These are phyloP conservation scores for Genyomyrus donnyi DNA, from an alignment of 2,113 vertebrate species.

Conservation along the genomic window DNA sequence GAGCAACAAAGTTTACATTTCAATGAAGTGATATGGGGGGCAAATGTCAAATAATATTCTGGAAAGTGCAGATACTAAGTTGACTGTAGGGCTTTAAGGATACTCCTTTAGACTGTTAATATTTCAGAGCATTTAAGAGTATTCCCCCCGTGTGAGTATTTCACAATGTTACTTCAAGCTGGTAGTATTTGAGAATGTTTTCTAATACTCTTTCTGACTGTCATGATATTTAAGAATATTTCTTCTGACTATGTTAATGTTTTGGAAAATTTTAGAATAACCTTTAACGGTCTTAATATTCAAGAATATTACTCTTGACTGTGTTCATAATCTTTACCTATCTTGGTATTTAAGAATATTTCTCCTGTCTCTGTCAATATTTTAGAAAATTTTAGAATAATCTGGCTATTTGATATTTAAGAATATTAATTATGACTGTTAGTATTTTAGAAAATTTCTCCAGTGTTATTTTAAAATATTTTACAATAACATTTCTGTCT, in stretches of 20 bases:
- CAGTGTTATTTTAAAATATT: not conserved
- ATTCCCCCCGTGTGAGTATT: not conserved
- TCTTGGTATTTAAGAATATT: not conserved
- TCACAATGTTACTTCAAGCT: not conserved
- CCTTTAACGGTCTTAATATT: not conserved
- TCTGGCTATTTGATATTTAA: not conserved
- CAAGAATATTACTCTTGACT: not conserved
- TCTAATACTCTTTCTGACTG: not conserved
- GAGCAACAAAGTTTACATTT: not conserved
- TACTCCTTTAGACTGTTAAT: not conserved
- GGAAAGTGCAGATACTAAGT: not conserved
- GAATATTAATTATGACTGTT: not conserved
- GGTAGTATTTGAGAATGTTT: not conserved
- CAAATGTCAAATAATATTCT: not conserved
- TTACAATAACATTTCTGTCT: not conserved
- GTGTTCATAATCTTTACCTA: not conserved
- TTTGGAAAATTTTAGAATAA: not conserved
- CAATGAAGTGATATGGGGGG: not conserved
- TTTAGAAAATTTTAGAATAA: not conserved
- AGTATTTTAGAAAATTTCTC: not conserved
- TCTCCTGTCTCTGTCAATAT: not conserved
- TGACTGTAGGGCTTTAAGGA: not conserved
- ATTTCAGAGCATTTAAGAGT: not conserved
- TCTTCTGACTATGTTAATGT: not conserved
- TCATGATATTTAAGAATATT: not conserved